Conservation (phyloP, 2,113 vertebrate genomes). For the Tapirus terrestris region DNA sequence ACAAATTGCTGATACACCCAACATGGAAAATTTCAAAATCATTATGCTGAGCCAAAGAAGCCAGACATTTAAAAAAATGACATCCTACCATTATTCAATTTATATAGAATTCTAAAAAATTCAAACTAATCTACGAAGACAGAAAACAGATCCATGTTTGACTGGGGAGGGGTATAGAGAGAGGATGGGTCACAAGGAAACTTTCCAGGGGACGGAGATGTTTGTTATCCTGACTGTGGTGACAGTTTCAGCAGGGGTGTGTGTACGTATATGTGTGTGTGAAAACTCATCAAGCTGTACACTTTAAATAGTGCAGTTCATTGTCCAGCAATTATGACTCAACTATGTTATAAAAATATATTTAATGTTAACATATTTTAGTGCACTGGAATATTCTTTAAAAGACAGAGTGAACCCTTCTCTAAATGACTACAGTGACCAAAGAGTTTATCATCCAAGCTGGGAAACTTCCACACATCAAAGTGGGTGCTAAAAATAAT, state of each 20-base stretch:
- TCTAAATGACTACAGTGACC: background rate
- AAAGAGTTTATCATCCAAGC: background rate
- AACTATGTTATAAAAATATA: slow-evolving; percentile 18
- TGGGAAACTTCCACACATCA: slow-evolving; percentile 5
- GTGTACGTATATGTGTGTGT: background rate
- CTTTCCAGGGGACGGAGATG: background rate
- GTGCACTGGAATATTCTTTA: background rate
- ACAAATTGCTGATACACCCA: background rate
- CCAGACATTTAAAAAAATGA: background rate
- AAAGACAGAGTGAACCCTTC: slow-evolving; percentile 36
- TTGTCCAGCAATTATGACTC: background rate
- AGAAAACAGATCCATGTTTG: background rate
- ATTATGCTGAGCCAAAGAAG: slow-evolving; percentile 3
- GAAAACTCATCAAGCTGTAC: background rate
- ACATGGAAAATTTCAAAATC: background rate
- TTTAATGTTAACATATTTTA: background rate
- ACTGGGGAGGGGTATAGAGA: too few species aligned
- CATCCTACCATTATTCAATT: background rate
- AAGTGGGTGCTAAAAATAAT: slow-evolving; percentile 17
- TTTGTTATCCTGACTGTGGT: background rate
- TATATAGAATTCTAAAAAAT: background rate
- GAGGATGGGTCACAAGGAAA: background rate
- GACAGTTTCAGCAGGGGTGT: background rate
- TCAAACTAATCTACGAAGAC: background rate
- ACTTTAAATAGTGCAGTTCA: background rate